Percentiles rank a stretch among this genome's conserved stretches.
phyloP scores from a whole-genome alignment of 2,888 invertebrate genomes.

The Tetrapedia diversipes region DNA sequence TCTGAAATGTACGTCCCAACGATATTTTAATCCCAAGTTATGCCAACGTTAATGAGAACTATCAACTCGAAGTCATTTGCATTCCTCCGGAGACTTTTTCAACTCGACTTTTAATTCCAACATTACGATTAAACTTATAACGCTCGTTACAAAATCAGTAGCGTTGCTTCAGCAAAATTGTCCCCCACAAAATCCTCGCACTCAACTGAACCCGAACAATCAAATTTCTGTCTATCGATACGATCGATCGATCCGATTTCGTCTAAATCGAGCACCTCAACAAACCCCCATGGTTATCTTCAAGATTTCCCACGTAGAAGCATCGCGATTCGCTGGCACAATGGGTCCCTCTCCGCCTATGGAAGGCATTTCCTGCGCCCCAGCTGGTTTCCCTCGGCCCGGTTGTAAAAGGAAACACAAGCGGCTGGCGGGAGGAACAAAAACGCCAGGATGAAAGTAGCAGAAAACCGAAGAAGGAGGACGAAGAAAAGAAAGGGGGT shows the following conservation, averaged over 20 bases:
- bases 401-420: constrained; percentile 2
- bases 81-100: neutral
- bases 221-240: too few species aligned
- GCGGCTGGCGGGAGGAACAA: neutral
- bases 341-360: neutral
- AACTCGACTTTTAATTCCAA: neutral
- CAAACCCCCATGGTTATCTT: neutral
- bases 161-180: too few species aligned
- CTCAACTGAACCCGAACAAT: too few species aligned
- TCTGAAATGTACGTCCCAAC: neutral
- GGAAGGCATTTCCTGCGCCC: constrained; percentile 1
- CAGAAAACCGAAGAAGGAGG: neutral
- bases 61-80: neutral
- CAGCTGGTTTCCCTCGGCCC: neutral
- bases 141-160: neutral
- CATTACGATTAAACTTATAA: neutral
- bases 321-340: neutral
- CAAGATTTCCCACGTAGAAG: neutral
- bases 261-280: neutral
- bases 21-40: constrained; percentile 1
- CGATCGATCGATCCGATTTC: neutral
- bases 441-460: neutral
- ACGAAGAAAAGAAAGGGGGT: too few species aligned
- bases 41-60: constrained; percentile 6
- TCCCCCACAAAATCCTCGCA: too few species aligned